Percentiles rank a stretch among this genome's conserved stretches.
These are phyloP conservation scores for Hemiscyllium ocellatum DNA, from an alignment of 2,113 vertebrate genomes.

Conservation along the genomic window DNA sequence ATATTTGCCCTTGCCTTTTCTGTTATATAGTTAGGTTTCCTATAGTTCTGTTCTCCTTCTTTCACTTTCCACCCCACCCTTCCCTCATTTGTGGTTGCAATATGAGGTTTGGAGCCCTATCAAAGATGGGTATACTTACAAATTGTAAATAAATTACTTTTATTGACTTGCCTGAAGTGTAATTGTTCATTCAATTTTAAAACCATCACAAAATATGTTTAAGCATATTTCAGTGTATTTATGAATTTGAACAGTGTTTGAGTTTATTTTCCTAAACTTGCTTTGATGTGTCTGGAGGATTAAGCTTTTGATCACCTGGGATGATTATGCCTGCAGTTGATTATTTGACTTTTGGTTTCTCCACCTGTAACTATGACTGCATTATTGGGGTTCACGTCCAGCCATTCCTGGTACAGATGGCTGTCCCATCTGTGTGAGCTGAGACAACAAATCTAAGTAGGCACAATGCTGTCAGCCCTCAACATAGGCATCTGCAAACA, in stretches of 20 bases:
- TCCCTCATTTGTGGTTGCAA: neutral
- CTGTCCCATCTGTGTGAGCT: neutral
- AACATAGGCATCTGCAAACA: neutral
- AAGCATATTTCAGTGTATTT: neutral
- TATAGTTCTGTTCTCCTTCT: neutral
- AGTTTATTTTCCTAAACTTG: neutral
- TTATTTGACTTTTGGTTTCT: neutral
- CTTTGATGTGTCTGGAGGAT: neutral
- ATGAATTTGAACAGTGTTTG: neutral
- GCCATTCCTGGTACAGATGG: neutral
- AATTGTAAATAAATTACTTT: conserved; percentile 33
- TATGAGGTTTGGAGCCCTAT: conserved; percentile 14
- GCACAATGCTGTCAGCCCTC: neutral
- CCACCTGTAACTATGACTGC: neutral
- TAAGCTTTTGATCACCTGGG: neutral
- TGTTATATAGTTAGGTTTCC: neutral
- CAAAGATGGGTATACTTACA: conserved; percentile 8
- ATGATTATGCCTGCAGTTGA: neutral
- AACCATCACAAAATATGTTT: neutral
- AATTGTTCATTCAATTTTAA: neutral
- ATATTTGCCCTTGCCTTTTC: neutral
- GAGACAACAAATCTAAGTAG: neutral
- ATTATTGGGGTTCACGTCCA: neutral
- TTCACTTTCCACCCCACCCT: neutral
- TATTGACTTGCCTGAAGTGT: conserved; percentile 6